Conservation (phyloP, 2,113 vertebrate species). For the Rhadina sibilatrix region DNA sequence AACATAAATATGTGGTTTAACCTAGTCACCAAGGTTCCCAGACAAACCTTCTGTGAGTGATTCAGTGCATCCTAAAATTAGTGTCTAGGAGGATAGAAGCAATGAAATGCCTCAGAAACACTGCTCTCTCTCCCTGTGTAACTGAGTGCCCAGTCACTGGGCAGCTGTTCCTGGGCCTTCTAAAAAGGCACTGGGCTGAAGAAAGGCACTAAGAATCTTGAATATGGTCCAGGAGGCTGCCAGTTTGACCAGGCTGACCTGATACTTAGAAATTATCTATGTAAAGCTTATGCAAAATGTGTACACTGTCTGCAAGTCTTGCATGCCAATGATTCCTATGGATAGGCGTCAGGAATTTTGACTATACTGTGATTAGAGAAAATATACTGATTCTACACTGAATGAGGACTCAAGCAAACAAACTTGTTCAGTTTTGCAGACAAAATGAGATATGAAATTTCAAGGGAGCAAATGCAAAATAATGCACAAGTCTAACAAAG, state of each 20-base stretch:
- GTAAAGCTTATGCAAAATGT: neutral
- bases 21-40: neutral
- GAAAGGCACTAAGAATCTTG: neutral
- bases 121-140: neutral
- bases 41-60: neutral
- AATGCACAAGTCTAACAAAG: neutral
- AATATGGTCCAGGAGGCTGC: neutral
- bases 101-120: neutral
- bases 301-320: neutral
- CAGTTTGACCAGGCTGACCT: neutral
- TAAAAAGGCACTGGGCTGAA: neutral
- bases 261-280: neutral
- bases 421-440: neutral
- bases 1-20: neutral
- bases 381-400: neutral
- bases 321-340: neutral
- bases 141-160: neutral
- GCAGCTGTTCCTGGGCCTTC: neutral
- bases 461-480: neutral
- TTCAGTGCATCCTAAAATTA: neutral
- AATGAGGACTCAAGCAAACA: neutral
- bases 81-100: neutral
- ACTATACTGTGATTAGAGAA: neutral
- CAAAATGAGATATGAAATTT: neutral
- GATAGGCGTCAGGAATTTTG: neutral